phyloP scores from a whole-genome alignment of 2,113 vertebrate species.

The Malurus alboscapulatus region DNA sequence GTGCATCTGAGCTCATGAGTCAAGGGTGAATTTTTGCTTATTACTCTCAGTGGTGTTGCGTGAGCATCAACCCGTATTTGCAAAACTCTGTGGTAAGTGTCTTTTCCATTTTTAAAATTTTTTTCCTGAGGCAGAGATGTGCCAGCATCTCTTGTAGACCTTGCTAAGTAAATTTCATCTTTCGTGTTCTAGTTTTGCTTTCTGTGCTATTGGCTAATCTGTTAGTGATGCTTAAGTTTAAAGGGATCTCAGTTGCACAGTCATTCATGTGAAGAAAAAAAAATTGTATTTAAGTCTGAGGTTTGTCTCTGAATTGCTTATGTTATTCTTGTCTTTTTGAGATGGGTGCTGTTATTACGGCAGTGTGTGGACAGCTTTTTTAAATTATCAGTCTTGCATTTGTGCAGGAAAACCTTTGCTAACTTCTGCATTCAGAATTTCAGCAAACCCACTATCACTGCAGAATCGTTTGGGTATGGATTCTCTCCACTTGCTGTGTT shows the following conservation, averaged over 20 bases:
- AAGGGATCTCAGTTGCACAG: neutral
- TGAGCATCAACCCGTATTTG: neutral
- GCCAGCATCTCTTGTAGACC: neutral
- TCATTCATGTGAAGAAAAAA: neutral
- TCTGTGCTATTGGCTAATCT: neutral
- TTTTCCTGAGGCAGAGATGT: neutral
- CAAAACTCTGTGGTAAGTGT: neutral
- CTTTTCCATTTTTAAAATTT: neutral
- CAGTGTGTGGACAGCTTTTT: neutral
- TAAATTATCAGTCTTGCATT: neutral
- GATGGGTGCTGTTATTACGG: neutral
- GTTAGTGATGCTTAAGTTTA: neutral
- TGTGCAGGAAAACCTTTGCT: neutral
- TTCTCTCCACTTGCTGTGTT: neutral
- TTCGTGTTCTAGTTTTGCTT: neutral
- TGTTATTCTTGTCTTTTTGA: neutral
- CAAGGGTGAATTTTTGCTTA: neutral
- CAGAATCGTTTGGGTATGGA: neutral
- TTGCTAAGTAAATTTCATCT: neutral
- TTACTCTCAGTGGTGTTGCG: neutral
- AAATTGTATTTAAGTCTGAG: neutral
- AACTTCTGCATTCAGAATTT: neutral
- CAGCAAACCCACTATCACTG: neutral
- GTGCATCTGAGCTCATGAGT: neutral
- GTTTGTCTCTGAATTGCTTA: neutral